Evolutionary conservation across 2,113 vertebrate species (phyloP), one percentile per base, ranked within the genome.

Genomic region (Dicentrarchus labrax): DNA sequence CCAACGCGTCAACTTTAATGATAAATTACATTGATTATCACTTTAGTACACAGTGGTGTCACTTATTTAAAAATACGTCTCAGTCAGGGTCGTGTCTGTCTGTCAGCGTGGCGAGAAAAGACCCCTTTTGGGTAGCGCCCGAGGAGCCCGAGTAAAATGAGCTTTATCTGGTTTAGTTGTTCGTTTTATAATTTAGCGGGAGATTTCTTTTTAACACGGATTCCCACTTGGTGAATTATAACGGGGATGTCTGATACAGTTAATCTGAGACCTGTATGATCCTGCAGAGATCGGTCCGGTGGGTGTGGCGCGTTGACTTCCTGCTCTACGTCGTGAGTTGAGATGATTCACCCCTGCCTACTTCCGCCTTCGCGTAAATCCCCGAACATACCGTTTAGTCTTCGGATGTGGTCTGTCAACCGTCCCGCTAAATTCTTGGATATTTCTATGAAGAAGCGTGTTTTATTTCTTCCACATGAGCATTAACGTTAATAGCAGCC

Each of bases 101-200:
- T 2, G 30, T 30, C n/a, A n/a, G n/a, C 19, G 3, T 4, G 21
- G 19, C 80, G 92, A 68, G 87, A 41, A 30, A 30, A 30, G 30
- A 3, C 30, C 30, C 91, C 92, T 54, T 13, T 82, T 45, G 11
- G 93, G 89, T 78, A 4, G 57, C 78, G 1, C 21, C 10, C 5
- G 0, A 12, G 69, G 5, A 50, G 93, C 93, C 93, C 92, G 89
- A 87, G 1, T 36, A 22, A 7, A 93, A 94, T 30, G 2, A 6
- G 2, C 11, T 19, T n/a, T 1, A 24, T 12, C 22, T 30, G 0
- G n/a, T 22, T 30, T 1, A 69, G 59, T 51, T 19, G 17, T 3
- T 12, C n/a, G 0, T 0, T 17, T 1, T 1, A 15, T 24, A 2
- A 47, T 19, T 61, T 0, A 22, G 1, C 0, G 0, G 4, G 0